Base-by-base conservation (phyloP, 2,888 invertebrate species). In the Troglohyphantes excavatus region DNA sequence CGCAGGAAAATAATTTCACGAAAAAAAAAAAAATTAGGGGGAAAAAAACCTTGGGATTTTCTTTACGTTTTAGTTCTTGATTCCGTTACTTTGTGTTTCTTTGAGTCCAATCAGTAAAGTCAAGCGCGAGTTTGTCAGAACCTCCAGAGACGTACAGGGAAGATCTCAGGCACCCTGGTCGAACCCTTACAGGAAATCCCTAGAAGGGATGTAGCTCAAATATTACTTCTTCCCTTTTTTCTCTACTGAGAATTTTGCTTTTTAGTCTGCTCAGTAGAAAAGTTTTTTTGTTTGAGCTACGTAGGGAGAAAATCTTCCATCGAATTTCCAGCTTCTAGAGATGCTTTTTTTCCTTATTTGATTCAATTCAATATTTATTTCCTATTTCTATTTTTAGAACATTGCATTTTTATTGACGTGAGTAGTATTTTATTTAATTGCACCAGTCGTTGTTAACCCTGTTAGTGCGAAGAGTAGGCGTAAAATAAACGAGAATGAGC, bases 241-340 rank as follows among this genome's bases (percentile, higher is more conserved):
- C 65, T 29, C 68, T 76, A 68, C 29, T 39, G 43, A 65, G 43
- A 21, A n/a, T 63, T 78, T 78, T 26, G 29, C 27, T 68, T 76
- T 75, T 46, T 73, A 53, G 46, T 53, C 53, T 26, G n/a, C 53
- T 76, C 61, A n/a, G 26, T 17, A n/a, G 61, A 29, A 63, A 72
- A 79, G 76, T 79, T 86, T n/a, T n/a, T n/a, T 86, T 86, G 86
- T 86, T 86, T 86, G 78, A 86, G 72, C 79, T 84, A 43, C 33
- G n/a, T 53, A 39, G 39, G 23, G 23, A 59, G 43, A 19, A 59
- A 78, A 78, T 79, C 67, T 43, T 79, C 70, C 23, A n/a, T 86
- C 63, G 73, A 86, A 79, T 72, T 86, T 79, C 63, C 43, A 85
- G 70, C 46, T 70, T 43, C 46, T n/a, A n/a, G 43, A 26, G 6